Evolutionary conservation across 1,140 invertebrate species (phyloP), one percentile per base, ranked within the genome.

Genomic region (Cotesia vestalis): DNA sequence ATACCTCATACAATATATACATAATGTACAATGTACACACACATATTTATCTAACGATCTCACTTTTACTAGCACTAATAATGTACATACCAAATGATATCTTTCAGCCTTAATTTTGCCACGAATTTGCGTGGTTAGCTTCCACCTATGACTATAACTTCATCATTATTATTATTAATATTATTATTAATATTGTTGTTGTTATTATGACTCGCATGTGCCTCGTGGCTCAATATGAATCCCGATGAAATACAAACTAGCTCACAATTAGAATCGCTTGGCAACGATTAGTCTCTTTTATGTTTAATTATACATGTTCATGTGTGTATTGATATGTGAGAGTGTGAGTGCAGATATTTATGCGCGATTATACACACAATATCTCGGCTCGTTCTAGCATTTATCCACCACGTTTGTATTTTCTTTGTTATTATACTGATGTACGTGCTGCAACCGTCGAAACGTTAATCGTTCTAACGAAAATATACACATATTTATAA

Each of bases 31-130:
- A 27, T 27, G 27, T 27, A 69, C 17, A 36, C 40, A 66, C 27
- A 62, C 71, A 69, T 77, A 69, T 68, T 66, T 69, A 52, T 73
- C 53, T 73, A 55, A 4, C 64, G n/a, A 36, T 62, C 5, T 46
- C 40, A 57, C 68, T 60, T 61, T 51, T 46, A 63, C 60, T 63
- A 46, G 9, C 57, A 57, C 17, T 14, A 17, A 20, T 57, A 57
- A 14, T 36, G 36, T 38, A 12, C 35, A 62, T 38, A 12, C 20
- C 40, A 46, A 46, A 36, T 53, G 70, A 72, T 72, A 72, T 66
- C 70, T 72, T 72, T 72, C 63, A 20, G 63, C 70, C 66, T 72
- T 72, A 72, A 72, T 72, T 46, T 72, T 53, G 70, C 70, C 70
- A 72, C 63, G 63, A 72, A 72, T 72, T 72, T 40, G 70, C 70